Percentiles rank a stretch among this genome's conserved stretches.
Evolutionary conservation across 2,797 vertebrate species (phyloP).

Genomic region (Helarctos malayanus): DNA sequence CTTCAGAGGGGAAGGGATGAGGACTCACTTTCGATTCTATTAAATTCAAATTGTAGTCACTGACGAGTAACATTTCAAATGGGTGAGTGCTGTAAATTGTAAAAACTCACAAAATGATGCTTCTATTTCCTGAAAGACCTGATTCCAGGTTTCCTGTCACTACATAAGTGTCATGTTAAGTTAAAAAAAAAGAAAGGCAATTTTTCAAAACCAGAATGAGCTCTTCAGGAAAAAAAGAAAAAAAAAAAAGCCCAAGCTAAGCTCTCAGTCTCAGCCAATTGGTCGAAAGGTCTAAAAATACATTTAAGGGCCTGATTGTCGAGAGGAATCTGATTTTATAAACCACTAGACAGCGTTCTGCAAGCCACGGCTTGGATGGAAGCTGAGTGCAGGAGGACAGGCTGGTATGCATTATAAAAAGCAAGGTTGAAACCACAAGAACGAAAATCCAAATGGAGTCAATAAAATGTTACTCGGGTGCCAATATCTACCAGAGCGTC

Average conservation of each 20-base stretch:
- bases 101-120: constrained; percentile 2
- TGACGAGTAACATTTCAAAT: constrained; percentile 52
- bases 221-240: not conserved
- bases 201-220: constrained; percentile 84
- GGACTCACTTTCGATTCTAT: not conserved
- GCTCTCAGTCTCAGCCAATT: constrained; percentile 59
- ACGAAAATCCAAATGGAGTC: constrained; percentile 83
- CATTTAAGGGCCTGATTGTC: constrained; percentile 56
- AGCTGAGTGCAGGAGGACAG: constrained; percentile 71
- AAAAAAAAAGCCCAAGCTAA: constrained; percentile 68
- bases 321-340: constrained; percentile 80
- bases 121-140: constrained; percentile 47
- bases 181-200: not conserved
- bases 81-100: constrained; percentile 34
- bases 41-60: not conserved
- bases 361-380: constrained; percentile 68
- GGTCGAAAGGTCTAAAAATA: constrained; percentile 56
- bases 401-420: constrained; percentile 74
- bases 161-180: not conserved
- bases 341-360: constrained; percentile 77
- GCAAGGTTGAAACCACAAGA: constrained; percentile 83
- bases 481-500: constrained; percentile 74
- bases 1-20: not conserved
- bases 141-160: constrained; percentile 4
- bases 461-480: constrained; percentile 75